phyloP scores from a whole-genome alignment of 2,113 vertebrate genomes.

The Dipodomys spectabilis region DNA sequence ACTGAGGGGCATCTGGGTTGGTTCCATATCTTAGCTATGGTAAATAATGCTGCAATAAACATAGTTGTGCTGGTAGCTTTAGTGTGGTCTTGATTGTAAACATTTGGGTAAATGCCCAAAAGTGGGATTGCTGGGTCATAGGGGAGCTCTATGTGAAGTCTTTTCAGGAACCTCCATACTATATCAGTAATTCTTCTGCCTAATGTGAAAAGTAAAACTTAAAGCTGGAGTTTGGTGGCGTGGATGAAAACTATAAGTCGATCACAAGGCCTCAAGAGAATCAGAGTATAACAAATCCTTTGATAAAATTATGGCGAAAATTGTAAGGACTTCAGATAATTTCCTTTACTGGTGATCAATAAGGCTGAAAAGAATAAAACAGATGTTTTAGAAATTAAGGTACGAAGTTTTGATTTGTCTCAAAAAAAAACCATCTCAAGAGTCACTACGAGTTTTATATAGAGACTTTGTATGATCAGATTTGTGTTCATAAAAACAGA shows the following conservation, averaged over 20 bases:
- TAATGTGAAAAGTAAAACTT: neutral
- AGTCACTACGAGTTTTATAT: slow-evolving; percentile 35
- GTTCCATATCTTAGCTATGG: too few species aligned
- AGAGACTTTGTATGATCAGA: neutral
- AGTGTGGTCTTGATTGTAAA: too few species aligned
- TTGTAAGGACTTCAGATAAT: too few species aligned
- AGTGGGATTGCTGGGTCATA: too few species aligned
- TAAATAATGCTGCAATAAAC: too few species aligned
- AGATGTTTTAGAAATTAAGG: neutral
- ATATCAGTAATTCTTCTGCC: neutral
- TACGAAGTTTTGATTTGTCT: slow-evolving; percentile 13
- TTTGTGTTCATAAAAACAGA: neutral
- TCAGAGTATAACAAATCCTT: neutral
- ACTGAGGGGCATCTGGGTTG: too few species aligned
- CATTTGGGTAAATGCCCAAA: too few species aligned
- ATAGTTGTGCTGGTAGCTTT: too few species aligned
- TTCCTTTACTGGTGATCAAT: neutral
- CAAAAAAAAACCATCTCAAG: neutral
- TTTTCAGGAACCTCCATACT: too few species aligned
- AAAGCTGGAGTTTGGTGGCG: neutral
- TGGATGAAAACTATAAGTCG: neutral
- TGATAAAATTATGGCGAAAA: neutral
- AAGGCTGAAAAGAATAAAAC: neutral
- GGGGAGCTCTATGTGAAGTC: too few species aligned
- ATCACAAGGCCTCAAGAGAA: neutral